Evolutionary conservation across 2,888 invertebrate genomes (phyloP).

Genomic region (Polymixis flavicincta): DNA sequence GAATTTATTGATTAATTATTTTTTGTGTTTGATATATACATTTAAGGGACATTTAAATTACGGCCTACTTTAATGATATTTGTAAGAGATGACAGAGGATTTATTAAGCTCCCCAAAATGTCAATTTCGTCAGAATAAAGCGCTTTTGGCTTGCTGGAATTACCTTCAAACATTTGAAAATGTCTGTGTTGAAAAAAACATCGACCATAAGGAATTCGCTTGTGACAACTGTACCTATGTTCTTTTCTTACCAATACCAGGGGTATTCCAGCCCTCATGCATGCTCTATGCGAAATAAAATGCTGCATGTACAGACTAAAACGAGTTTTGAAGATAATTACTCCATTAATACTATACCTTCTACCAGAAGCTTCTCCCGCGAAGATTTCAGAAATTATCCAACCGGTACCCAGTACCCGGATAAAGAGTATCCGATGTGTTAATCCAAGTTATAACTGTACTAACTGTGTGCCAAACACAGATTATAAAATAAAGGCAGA

Average conservation of each 20-base stretch:
- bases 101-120: neutral
- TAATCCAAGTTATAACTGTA: too few species aligned
- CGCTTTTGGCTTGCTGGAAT: neutral
- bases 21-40: slow-evolving; percentile 2
- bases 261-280: neutral
- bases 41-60: neutral
- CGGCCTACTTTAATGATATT: neutral
- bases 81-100: neutral
- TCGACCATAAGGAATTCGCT: neutral
- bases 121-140: neutral
- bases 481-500: too few species aligned
- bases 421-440: too few species aligned
- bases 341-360: too few species aligned
- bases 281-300: neutral
- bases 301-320: neutral
- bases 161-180: neutral
- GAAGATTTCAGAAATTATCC: too few species aligned
- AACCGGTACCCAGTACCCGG: too few species aligned
- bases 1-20: slow-evolving; percentile 31
- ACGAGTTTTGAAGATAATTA: neutral
- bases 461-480: too few species aligned
- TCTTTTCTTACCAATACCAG: neutral
- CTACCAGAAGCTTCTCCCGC: too few species aligned
- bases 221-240: too few species aligned
- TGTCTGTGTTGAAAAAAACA: neutral